These are phyloP conservation scores for Venturia canescens DNA, from an alignment of 1,140 invertebrate species.

Conservation along the genomic window DNA sequence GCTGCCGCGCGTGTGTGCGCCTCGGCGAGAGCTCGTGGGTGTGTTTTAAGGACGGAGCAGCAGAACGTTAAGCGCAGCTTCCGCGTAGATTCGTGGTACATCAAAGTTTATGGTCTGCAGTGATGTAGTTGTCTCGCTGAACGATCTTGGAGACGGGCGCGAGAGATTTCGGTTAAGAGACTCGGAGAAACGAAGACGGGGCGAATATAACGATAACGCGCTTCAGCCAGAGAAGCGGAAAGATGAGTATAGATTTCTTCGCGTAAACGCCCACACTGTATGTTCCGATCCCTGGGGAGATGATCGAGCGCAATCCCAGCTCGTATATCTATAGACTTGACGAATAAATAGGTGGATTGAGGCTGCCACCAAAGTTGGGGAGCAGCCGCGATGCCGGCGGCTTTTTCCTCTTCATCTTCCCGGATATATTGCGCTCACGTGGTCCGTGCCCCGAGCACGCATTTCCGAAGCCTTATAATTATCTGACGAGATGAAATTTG, in stretches of 20 bases:
- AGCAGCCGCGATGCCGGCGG: not conserved
- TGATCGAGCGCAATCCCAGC: slow-evolving; percentile 22
- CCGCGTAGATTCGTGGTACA: slow-evolving; percentile 65
- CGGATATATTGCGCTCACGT: slow-evolving; percentile 41
- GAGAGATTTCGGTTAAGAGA: slow-evolving; percentile 3
- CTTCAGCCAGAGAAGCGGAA: slow-evolving; percentile 8
- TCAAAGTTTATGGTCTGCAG: slow-evolving; percentile 69
- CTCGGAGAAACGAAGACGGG: not conserved
- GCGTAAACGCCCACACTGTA: not conserved
- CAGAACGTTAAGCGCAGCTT: slow-evolving; percentile 49
- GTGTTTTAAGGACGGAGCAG: no score
- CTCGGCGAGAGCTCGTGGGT: no score
- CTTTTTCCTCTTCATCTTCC: slow-evolving; percentile 16
- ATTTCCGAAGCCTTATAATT: slow-evolving; percentile 71
- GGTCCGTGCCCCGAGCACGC: slow-evolving; percentile 28
- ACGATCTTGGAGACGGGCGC: slow-evolving; percentile 14
- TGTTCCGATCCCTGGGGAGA: slow-evolving; percentile 9
- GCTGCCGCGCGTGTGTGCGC: slow-evolving; percentile 33
- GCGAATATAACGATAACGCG: slow-evolving; percentile 19
- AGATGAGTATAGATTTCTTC: slow-evolving; percentile 43
- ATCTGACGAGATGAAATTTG: slow-evolving; percentile 71
- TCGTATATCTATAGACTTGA: not conserved
- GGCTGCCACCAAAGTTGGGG: not conserved
- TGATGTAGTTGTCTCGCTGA: slow-evolving; percentile 3
- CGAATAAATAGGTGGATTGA: no score